Base-by-base conservation (phyloP, 2,797 vertebrate genomes). In the Lagodon rhomboides region DNA sequence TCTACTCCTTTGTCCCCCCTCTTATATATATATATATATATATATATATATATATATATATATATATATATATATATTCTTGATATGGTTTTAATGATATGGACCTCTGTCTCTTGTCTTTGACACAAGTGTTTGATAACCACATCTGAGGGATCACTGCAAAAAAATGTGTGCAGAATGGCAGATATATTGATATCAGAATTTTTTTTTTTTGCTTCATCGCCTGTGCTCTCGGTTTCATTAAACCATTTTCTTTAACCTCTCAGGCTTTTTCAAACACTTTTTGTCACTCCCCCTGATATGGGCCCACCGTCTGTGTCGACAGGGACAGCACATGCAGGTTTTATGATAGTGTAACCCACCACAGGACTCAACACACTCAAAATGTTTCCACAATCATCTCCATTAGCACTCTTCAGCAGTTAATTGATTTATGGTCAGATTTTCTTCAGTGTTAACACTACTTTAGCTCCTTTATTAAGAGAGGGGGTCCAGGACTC, bases 381-480 rank as follows among this genome's bases (percentile, higher is more conserved):
- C 55, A 73, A 61, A 73, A n/a, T 44, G 51, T 83, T 89, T 85
- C 73, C 53, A 82, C 84, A 85, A 86, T 91, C 84, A 83, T 90
- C 82, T 90, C 88, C 73, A 92, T 92, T 91, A 90, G 75, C 68
- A 74, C 87, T 91, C 84, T 83, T 67, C 84, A 79, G 77, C 71
- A 85, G 80, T 88, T 93, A 89, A 92, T 90, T 88, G 91, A 92
- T 90, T 92, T 92, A 75, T 71, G 80, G 85, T 83, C 90, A 88
- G 83, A 88, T 91, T 91, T 87, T 85, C 89, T 82, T 91, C 84
- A 85, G 86, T 64, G 53, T 60, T 91, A 89, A 80, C 76, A n/a
- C 68, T 46, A 56, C 77, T 89, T 88, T 85, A 80, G 78, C 82
- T 79, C 54, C 59, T 85, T 86, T 90, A 77, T 81, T 51, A 74